Evolutionary conservation across 2,797 vertebrate genomes (phyloP).

Genomic region (Kryptopterus vitreolus): DNA sequence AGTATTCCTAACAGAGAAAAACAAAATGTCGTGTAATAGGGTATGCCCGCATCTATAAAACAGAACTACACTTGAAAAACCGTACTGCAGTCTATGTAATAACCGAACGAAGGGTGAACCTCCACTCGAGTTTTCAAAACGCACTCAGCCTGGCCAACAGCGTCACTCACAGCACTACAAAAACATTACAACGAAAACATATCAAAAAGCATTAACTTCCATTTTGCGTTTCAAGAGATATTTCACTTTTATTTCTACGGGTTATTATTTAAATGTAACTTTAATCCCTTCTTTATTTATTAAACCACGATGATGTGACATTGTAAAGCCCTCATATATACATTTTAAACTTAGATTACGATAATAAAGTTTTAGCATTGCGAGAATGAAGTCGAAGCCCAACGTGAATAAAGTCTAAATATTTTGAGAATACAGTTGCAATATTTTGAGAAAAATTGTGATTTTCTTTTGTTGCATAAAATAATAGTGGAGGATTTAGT

Average conservation of each 20-base stretch:
- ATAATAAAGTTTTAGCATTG: too few species aligned
- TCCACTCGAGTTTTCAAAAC: not conserved
- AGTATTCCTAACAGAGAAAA: not conserved
- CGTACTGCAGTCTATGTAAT: not conserved
- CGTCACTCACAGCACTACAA: not conserved
- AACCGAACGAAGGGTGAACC: not conserved
- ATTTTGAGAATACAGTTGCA: too few species aligned
- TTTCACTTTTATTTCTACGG: not conserved
- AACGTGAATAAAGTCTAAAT: too few species aligned
- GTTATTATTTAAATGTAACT: too few species aligned
- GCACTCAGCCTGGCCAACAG: constrained; percentile 17
- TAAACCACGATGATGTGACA: not conserved
- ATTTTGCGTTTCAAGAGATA: not conserved
- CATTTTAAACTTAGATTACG: too few species aligned
- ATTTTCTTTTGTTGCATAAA: too few species aligned
- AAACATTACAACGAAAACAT: not conserved
- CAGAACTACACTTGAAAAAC: not conserved
- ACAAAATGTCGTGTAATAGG: not conserved
- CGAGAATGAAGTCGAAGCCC: too few species aligned
- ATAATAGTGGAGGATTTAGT: too few species aligned
- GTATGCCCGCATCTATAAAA: not conserved
- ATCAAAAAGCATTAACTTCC: not conserved
- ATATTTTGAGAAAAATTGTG: too few species aligned
- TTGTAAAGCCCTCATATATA: not conserved
- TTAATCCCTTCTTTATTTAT: too few species aligned